Evolutionary conservation across 2,113 vertebrate species (phyloP).

Genomic region (Grammomys surdaster): DNA sequence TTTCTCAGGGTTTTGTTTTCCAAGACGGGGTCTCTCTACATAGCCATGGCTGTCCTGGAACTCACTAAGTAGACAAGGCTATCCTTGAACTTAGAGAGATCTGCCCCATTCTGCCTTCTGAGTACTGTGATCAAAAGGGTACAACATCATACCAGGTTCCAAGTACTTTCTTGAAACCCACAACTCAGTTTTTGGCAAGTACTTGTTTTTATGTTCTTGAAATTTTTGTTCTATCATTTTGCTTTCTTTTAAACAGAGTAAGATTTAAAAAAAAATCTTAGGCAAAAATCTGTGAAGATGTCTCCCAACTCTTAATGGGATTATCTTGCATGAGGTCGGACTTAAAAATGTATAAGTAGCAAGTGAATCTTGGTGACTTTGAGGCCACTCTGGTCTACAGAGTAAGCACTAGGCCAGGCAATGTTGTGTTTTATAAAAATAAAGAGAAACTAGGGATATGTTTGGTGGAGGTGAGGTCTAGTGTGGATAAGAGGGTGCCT

Average conservation of each 20-base stretch:
- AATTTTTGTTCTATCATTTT: slow-evolving; percentile 25
- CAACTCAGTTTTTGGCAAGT: not conserved
- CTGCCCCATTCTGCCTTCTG: not conserved
- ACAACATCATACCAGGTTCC: not conserved
- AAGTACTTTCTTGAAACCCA: not conserved
- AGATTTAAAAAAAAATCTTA: not conserved
- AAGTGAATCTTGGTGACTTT: not conserved
- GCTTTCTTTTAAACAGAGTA: not conserved
- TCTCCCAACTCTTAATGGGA: not conserved
- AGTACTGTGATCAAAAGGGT: not conserved
- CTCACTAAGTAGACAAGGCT: not conserved
- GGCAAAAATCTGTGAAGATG: not conserved
- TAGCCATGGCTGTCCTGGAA: no score
- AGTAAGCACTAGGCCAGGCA: not conserved
- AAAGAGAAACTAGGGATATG: no score
- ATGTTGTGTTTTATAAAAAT: no score
- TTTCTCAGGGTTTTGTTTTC: not conserved
- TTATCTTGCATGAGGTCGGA: not conserved
- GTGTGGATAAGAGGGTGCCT: no score
- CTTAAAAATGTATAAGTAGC: not conserved
- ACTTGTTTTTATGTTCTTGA: not conserved
- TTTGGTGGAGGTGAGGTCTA: no score
- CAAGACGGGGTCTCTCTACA: not conserved
- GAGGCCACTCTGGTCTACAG: not conserved
- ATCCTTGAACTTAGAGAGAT: not conserved